Base-by-base conservation (phyloP, 2,797 vertebrate genomes). In the Malacoraja senta region DNA sequence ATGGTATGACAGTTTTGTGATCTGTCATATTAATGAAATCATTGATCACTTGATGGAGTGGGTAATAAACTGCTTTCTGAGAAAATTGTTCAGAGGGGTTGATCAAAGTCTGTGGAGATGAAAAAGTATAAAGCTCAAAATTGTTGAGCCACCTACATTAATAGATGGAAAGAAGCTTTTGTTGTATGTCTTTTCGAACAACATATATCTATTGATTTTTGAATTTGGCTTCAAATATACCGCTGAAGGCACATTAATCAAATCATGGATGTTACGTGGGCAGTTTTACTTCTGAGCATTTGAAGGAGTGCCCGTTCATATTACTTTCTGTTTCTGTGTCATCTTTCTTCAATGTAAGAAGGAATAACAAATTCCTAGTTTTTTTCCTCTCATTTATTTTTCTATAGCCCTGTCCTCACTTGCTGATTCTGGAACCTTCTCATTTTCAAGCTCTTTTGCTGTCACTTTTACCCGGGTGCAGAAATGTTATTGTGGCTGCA, bases 1-100 rank as follows among this genome's bases (percentile, higher is more conserved):
- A 96, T 96, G 96, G 96, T 95, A 97, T 98, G 98, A 98, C 98
- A 98, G 97, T 97, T 96, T 96, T 97, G 96, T 97, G 98, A 99
- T 99, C 97, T 97, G 96, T 99, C 98, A 98, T 99, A 98, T 99
- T 99, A 99, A 99, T 99, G 98, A 99, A 99, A 99, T 98, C 99
- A 99, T 99, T 99, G 98, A 99, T 99, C 99, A 99, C 97, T 97
- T 98, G 97, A 99, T 98, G 98, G 98, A 97, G 96, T 96, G 97
- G 97, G 98, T 98, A 98, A 98, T 98, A 98, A 98, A 98, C 97
- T 97, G 96, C 96, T 96, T 96, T 96, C 95, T 95, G 93, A 78
- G 93, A 91, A 95, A 93, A 95, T 94, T 94, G 93, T 95, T 95
- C 94, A 79, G 26, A 94, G 95, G 95, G 94, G 95, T 94, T 95